A percentile compares a stretch with the other conserved stretches of the same genome.
phyloP scores from a whole-genome alignment of 2,797 vertebrate genomes.

The Onychomys torridus region DNA sequence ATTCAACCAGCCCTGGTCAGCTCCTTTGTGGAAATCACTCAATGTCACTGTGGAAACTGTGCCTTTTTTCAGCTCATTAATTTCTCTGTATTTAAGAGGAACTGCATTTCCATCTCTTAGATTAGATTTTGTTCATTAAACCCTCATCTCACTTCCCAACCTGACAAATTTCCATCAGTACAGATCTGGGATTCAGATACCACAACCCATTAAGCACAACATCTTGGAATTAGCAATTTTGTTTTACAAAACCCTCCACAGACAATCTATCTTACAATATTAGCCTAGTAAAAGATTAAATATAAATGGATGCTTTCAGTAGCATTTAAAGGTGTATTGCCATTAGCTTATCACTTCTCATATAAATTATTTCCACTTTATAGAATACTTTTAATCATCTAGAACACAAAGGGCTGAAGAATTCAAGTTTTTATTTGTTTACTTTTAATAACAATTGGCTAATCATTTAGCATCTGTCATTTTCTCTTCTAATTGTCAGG shows the following conservation, averaged over 20 bases:
- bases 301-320: slow-evolving; percentile 73
- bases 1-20: background rate
- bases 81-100: slow-evolving; percentile 76
- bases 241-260: background rate
- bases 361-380: slow-evolving; percentile 57
- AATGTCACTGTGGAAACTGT: background rate
- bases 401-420: slow-evolving; percentile 28
- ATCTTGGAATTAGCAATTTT: slow-evolving; percentile 66
- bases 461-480: background rate
- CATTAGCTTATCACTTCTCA: slow-evolving; percentile 40
- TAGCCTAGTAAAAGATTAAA: slow-evolving; percentile 60
- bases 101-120: slow-evolving; percentile 73
- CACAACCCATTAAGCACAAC: slow-evolving; percentile 70
- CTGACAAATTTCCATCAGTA: slow-evolving; percentile 71
- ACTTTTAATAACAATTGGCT: background rate
- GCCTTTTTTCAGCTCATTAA: slow-evolving; percentile 63
- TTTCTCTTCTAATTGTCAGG: slow-evolving; percentile 13
- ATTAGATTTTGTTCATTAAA: slow-evolving; percentile 83
- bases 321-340: slow-evolving; percentile 70
- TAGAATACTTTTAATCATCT: slow-evolving; percentile 23
- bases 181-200: slow-evolving; percentile 63
- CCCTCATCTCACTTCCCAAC: slow-evolving; percentile 80
- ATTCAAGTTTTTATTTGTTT: slow-evolving; percentile 41
- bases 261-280: slow-evolving; percentile 28
- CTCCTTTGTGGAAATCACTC: slow-evolving; percentile 46